Evolutionary conservation across 2,113 vertebrate species (phyloP), one percentile per base, ranked within the genome.

Genomic region (Oreochromis aureus): DNA sequence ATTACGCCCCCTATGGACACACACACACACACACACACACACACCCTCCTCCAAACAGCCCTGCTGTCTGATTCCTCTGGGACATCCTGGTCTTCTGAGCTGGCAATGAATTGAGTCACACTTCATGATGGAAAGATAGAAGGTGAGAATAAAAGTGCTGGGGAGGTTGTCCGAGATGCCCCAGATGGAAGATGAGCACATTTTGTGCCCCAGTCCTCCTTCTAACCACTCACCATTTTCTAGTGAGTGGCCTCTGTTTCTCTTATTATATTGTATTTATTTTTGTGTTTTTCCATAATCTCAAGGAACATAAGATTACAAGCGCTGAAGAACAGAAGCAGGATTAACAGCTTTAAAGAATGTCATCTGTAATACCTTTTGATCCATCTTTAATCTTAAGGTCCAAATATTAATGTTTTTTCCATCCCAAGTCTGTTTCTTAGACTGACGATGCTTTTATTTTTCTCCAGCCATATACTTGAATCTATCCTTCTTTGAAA

Each of bases 101-200:
- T 85, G 85, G 51, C 10, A 11, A 81, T 84, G 66, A 87, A 90
- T 46, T 89, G 80, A 91, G 84, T 92, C 86, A 93, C 6, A 56
- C 87, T 86, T 82, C n/a, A 78, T 71, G 76, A 93, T 90, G 80
- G 61, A 89, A 44, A 44, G 61, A 78, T 34, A 78, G 56, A 88
- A 32, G 41, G 71, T 82, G 63, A 86, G 61, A 85, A 86, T 56
- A 13, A 66, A 76, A 83, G 86, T 83, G 61, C 36, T 39, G 10
- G 27, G 69, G 22, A 54, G 39, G 71, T 63, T 83, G 79, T 46
- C n/a, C 6, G 73, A 53, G 48, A 48, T 32, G 11, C 66, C 58
- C 79, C 30, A 76, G 41, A 58, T 89, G 44, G 39, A 12, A 15
- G n/a, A 36, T 7, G 41, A 66, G 32, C 18, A 54, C 41, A 32